phyloP scores from a whole-genome alignment of 37 sponge, comb jelly and placozoan species.

The Halichondria panicea region DNA sequence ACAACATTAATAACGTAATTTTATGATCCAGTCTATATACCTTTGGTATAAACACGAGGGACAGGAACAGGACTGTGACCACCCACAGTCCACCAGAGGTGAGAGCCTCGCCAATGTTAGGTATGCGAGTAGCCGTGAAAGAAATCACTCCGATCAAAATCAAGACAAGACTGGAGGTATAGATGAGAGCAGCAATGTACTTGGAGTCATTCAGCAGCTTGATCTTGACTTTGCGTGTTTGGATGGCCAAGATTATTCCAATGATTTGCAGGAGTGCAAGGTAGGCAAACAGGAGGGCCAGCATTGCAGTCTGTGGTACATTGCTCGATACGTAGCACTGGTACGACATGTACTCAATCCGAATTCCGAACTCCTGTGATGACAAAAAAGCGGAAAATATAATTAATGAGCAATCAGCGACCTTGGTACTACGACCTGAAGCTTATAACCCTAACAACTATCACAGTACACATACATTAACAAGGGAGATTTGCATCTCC shows the following conservation, averaged over 20 bases:
- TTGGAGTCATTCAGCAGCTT: slow-evolving; percentile 51
- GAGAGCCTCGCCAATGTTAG: slow-evolving; percentile 12
- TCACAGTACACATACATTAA: too few species aligned
- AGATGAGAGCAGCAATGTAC: slow-evolving; percentile 36
- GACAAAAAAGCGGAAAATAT: not conserved
- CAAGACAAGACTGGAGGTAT: slow-evolving; percentile 27
- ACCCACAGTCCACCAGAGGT: slow-evolving; percentile 11
- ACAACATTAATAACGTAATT: too few species aligned
- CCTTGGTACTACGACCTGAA: too few species aligned
- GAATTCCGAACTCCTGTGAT: slow-evolving; percentile 10
- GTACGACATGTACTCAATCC: not conserved
- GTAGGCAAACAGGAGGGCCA: not conserved
- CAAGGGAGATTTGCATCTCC: not conserved
- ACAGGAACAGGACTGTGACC: slow-evolving; percentile 6
- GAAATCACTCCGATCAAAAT: slow-evolving; percentile 15
- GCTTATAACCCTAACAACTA: too few species aligned
- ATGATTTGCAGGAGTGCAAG: slow-evolving; percentile 32
- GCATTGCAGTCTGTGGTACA: not conserved
- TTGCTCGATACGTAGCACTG: slow-evolving; percentile 18
- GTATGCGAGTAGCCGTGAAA: slow-evolving; percentile 6
- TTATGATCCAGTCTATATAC: too few species aligned
- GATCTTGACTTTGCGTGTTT: slow-evolving; percentile 45
- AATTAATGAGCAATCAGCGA: not conserved
- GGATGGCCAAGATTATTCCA: slow-evolving; percentile 29
- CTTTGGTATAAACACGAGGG: slow-evolving; percentile 42